Conservation (phyloP, 2,113 vertebrate species). For the Saiga tatarica region DNA sequence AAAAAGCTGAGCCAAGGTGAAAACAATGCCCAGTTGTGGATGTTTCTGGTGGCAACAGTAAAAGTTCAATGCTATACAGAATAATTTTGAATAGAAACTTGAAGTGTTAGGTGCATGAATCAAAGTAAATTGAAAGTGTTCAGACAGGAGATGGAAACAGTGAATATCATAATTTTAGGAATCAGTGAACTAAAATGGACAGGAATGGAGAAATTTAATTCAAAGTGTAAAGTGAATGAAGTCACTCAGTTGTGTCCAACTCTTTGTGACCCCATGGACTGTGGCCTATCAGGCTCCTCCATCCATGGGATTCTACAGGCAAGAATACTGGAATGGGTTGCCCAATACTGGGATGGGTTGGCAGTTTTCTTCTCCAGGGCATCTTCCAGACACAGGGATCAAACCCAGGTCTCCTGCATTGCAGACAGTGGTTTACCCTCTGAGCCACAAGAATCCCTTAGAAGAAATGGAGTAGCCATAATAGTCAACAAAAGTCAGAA, state of each 20-base stretch:
- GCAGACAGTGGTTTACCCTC: neutral
- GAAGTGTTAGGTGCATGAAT: neutral
- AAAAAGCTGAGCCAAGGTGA: neutral
- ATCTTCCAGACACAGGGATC: neutral
- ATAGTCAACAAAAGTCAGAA: neutral
- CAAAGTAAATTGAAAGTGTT: neutral
- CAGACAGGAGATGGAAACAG: neutral
- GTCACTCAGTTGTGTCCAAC: fast-evolving
- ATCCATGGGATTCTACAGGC: neutral
- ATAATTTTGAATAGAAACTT: neutral
- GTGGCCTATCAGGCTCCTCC: neutral
- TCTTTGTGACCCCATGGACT: neutral
- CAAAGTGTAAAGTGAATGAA: neutral
- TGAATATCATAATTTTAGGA: neutral
- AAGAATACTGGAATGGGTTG: neutral
- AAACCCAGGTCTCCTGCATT: fast-evolving
- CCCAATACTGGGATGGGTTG: neutral
- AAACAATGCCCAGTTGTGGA: neutral
- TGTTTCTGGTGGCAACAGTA: neutral
- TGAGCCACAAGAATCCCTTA: neutral
- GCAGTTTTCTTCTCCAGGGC: neutral
- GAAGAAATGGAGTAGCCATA: neutral
- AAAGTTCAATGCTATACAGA: neutral
- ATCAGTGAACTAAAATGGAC: neutral
- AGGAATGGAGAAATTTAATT: neutral